Percentiles rank a stretch among this genome's conserved stretches.
These are phyloP conservation scores for Nerophis ophidion DNA, from an alignment of 2,113 vertebrate genomes.

Conservation along the genomic window DNA sequence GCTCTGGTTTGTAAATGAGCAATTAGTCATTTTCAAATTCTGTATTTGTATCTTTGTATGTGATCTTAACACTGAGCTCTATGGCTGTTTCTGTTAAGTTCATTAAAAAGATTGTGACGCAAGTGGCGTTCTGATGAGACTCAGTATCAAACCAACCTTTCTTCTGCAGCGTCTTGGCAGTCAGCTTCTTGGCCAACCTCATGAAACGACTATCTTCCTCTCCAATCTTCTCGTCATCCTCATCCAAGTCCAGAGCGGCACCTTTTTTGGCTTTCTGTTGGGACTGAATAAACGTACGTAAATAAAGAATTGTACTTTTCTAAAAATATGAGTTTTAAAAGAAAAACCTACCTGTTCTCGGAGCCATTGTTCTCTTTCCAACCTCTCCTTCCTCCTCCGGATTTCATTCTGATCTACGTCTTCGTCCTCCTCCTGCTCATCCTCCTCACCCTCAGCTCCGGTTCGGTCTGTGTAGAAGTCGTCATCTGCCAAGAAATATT, in stretches of 20 bases:
- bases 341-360: slow-evolving; percentile 80
- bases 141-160: slow-evolving; percentile 69
- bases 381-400: slow-evolving; percentile 84
- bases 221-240: slow-evolving; percentile 75
- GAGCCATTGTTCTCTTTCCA: slow-evolving; percentile 93
- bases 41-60: neutral
- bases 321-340: too few species aligned
- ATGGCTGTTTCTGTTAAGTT: too few species aligned
- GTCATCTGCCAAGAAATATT: slow-evolving; percentile 48
- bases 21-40: neutral
- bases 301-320: neutral
- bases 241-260: slow-evolving; percentile 45
- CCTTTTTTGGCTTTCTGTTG: slow-evolving; percentile 71
- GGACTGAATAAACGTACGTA: slow-evolving; percentile 49
- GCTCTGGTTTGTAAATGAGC: slow-evolving; percentile 33
- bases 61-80: too few species aligned
- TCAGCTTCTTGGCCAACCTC: slow-evolving; percentile 91
- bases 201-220: slow-evolving; percentile 89
- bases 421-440: slow-evolving; percentile 74
- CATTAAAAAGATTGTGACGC: too few species aligned
- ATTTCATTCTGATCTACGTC: slow-evolving; percentile 79
- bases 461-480: slow-evolving; percentile 65
- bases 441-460: slow-evolving; percentile 68
- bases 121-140: neutral
- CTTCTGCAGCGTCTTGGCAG: slow-evolving; percentile 80